Base-by-base conservation (phyloP, 2,888 invertebrate species). In the Lasiommata megera region DNA sequence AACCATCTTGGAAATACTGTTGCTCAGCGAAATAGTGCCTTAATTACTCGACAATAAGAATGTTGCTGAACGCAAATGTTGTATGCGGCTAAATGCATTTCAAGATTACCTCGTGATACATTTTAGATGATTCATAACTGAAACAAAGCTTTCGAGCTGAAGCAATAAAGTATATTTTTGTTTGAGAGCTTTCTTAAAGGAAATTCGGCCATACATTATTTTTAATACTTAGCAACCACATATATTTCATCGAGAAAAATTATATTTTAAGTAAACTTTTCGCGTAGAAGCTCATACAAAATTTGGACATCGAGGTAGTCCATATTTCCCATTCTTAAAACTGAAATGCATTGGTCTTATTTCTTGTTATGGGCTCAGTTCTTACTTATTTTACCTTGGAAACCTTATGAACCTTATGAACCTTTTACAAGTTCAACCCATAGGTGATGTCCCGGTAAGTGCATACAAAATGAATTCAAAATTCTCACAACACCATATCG, bases 21-120 rank as follows among this genome's bases (percentile, higher is more conserved):
- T 29, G 46, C 46, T 46, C 1, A 29, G 9, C 16, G 5, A 31
- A 31, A 46, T 16, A 11, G 29, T 46, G 29, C 29, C 46, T 46
- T 46, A 46, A 31, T 8, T 5, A 7, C 43, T 8, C 8, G 1
- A 6, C 14, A 8, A 6, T 38, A 37, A 38, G 1, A 28, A 9
- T 18, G 50, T 37, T 28, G 12, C 14, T 6, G 14, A 23, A 38
- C n/a, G 50, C 36, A 50, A 48, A 36, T 14, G 14, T 38, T 14
- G 18, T 50, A 38, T 50, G 37, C 37, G 14, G 50, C 12, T 36
- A 50, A 50, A 50, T 50, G 50, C 50, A 50, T 50, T 50, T 29
- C 23, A 37, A 28, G 38, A 38, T 50, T 50, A 38, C 50, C 38
- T 28, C 14, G 37, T 28, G 14, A 37, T 50, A 50, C 16, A 11